Base-by-base conservation (phyloP, 2,888 invertebrate species). In the Melipona bicolor region DNA sequence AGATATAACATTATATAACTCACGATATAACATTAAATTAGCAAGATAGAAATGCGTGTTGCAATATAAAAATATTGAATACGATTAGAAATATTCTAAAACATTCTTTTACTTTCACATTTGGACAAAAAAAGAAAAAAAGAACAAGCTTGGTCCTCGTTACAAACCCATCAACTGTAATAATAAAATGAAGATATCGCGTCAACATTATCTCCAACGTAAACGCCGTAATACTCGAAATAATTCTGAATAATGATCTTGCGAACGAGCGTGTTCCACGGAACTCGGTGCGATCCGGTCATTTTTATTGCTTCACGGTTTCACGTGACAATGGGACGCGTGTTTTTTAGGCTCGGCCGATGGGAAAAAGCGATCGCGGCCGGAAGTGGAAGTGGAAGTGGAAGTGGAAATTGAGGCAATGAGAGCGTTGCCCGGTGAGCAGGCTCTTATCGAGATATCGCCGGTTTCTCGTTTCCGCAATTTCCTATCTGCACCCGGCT, bases 371-470 rank as follows among this genome's bases (percentile, higher is more conserved):
- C 91, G 91, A 91, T 92, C 92, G 90, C 89, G 89, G 86, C 89
- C 92, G 92, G 92, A 91, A 91, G 92, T 93, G 92, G 93, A 91
- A 91, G 90, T 93, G 93, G 92, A 52, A 52, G 52, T 61, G 64
- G 64, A 94, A 92, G 92, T 93, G 93, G 93, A 93, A 94, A 94
- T 93, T 93, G 93, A 92, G 93, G 93, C 91, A 93, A 93, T 93
- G 93, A 94, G 93, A 92, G 92, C 92, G 92, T 91, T 91, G 92
- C 92, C 91, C 92, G 90, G 88, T 89, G 90, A 89, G 43, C 43
- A 43, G 90, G 90, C 91, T 90, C 93, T 93, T 93, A 93, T 92
- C 92, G 92, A 91, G 92, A 92, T 93, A 93, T 93, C 93, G 91
- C 90, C 90, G 91, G 90, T 91, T 91, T 89, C 92, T 92, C 92